phyloP scores from a whole-genome alignment of 2,888 invertebrate genomes.

The Ennomos fuscantarius region DNA sequence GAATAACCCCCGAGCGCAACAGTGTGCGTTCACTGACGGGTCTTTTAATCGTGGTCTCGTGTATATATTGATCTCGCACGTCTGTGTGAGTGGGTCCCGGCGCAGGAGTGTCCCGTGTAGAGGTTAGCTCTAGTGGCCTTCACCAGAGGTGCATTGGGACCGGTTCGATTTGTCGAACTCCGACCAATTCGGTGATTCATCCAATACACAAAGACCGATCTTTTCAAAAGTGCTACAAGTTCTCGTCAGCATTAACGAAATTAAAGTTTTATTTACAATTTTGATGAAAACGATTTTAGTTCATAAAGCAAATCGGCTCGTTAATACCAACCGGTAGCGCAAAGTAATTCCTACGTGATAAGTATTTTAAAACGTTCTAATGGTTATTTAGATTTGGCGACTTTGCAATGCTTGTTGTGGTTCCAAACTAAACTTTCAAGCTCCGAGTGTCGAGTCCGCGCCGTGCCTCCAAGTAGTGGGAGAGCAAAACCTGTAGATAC shows the following conservation, averaged over 20 bases:
- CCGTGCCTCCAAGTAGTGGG: slow-evolving; percentile 82
- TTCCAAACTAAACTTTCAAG: slow-evolving; percentile 77
- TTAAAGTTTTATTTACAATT: slow-evolving; percentile 19
- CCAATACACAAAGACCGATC: slow-evolving; percentile 14
- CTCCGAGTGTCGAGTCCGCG: slow-evolving; percentile 76
- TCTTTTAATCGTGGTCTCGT: slow-evolving; percentile 49
- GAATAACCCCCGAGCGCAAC: slow-evolving; percentile 54
- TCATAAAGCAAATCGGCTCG: slow-evolving; percentile 35
- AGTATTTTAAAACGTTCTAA: slow-evolving; percentile 39
- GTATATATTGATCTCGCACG: slow-evolving; percentile 45
- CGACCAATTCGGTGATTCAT: slow-evolving; percentile 25
- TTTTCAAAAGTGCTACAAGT: slow-evolving; percentile 3
- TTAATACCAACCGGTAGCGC: slow-evolving; percentile 39
- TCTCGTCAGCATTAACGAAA: background rate
- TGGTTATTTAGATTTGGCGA: slow-evolving; percentile 48
- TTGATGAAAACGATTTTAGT: slow-evolving; percentile 38
- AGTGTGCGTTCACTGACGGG: slow-evolving; percentile 54
- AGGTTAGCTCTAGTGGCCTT: slow-evolving; percentile 80
- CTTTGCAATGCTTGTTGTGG: slow-evolving; percentile 66
- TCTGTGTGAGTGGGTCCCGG: slow-evolving; percentile 65
- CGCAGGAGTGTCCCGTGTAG: slow-evolving; percentile 73
- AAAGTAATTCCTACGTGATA: slow-evolving; percentile 24
- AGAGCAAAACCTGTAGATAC: slow-evolving; percentile 85
- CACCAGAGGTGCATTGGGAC: slow-evolving; percentile 79
- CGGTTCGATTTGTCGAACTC: slow-evolving; percentile 64